Conservation (phyloP, 1,140 invertebrate genomes). For the Eriocheir sinensis region DNA sequence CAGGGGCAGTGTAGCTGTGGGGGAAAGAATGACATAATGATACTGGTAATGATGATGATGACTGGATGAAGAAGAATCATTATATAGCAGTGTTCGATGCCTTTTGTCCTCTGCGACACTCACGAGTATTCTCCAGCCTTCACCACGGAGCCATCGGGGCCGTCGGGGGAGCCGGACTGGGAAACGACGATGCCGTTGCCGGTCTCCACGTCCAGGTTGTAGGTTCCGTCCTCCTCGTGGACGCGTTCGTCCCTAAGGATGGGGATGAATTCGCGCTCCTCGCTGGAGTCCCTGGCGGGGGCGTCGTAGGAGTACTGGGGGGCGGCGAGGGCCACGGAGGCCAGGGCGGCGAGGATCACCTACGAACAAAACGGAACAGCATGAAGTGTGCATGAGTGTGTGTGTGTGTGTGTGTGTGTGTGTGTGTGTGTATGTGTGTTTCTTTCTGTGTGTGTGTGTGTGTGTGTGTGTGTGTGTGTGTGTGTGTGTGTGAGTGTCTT, state of each 20-base stretch:
- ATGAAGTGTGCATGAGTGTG: background rate
- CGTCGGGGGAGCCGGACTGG: background rate
- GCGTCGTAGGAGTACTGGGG: conserved; percentile 54
- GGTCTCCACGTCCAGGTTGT: conserved; percentile 59
- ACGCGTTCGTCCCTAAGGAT: conserved; percentile 34
- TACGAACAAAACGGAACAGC: background rate
- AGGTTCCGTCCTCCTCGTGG: conserved; percentile 44
- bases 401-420: conserved; percentile 15
- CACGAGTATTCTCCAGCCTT: conserved; percentile 53
- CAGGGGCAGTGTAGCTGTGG: conserved; percentile 54
- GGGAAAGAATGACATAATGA: no score
- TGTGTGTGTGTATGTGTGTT: background rate
- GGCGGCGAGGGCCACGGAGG: conserved; percentile 52
- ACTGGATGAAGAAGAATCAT: background rate
- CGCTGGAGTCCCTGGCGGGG: background rate
- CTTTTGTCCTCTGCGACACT: background rate
- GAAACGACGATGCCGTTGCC: conserved; percentile 48
- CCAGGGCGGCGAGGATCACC: conserved; percentile 61
- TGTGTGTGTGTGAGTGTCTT: no score
- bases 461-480: no score
- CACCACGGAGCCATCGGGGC: conserved; percentile 9
- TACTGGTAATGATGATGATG: no score
- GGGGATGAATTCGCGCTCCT: background rate
- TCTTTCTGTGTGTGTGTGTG: no score
- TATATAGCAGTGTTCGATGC: no score